Percentiles rank a stretch among this genome's conserved stretches.
Conservation (phyloP, 2,888 invertebrate species). For the Lochmaea crataegi region DNA sequence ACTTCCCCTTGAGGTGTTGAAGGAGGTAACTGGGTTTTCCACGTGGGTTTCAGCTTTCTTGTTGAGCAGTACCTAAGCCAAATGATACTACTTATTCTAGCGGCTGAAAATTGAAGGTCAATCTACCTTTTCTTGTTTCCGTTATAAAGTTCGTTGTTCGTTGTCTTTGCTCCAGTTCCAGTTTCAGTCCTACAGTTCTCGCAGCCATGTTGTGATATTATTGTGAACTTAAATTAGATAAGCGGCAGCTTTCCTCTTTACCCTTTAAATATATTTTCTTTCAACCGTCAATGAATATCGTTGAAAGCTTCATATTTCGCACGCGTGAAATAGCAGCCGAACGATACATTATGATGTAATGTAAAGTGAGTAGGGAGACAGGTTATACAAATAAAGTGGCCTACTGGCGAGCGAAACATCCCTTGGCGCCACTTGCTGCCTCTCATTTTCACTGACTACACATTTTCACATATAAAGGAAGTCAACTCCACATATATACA, state of each 20-base stretch:
- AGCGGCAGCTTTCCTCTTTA: not conserved
- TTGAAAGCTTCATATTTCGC: slow-evolving; percentile 10
- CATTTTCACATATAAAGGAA: slow-evolving; percentile 43
- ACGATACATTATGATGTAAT: slow-evolving; percentile 48
- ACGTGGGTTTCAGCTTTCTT: too few species aligned
- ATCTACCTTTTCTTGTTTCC: too few species aligned
- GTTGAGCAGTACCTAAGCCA: too few species aligned
- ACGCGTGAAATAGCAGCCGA: slow-evolving; percentile 43
- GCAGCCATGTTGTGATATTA: too few species aligned
- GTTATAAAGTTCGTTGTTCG: too few species aligned
- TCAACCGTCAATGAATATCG: not conserved
- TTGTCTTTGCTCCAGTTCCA: too few species aligned
- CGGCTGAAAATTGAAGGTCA: too few species aligned
- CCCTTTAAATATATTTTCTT: not conserved
- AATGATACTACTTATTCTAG: too few species aligned
- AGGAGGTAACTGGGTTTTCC: too few species aligned
- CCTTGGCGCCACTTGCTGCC: slow-evolving; percentile 47
- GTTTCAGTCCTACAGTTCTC: too few species aligned
- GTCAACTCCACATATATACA: slow-evolving; percentile 31
- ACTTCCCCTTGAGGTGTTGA: too few species aligned
- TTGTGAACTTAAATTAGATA: too few species aligned
- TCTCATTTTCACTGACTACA: slow-evolving; percentile 46
- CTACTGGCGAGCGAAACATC: slow-evolving; percentile 42
- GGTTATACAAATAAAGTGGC: slow-evolving; percentile 48
- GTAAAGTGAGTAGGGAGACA: slow-evolving; percentile 46